Evolutionary conservation across 2,113 vertebrate species (phyloP), one percentile per base, ranked within the genome.

Genomic region (Mustelus asterias): DNA sequence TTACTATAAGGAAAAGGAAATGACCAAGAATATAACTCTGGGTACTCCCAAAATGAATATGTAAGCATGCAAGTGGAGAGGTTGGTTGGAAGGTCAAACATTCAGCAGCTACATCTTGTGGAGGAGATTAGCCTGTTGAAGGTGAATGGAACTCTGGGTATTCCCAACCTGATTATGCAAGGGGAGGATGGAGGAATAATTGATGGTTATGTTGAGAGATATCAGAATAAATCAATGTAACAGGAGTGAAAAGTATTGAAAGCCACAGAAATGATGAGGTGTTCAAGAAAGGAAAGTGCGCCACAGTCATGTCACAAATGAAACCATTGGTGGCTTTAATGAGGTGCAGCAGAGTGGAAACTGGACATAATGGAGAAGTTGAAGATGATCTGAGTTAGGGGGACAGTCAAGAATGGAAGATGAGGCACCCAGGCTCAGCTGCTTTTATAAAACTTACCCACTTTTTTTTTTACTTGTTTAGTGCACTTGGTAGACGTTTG

Each of bases 401-500:
- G 11, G 20, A 48, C 76, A 96, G 29, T 67, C 29, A 78, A 76
- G 63, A 58, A 95, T 85, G 37, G 63, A 69, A 95, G 48, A 60
- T 18, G 26, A 88, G 4, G 48, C 26, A 90, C 3, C 88, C 24
- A 60, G 88, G 88, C 13, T 90, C 54, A 90, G 26, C 13, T 93
- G 89, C 60, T 95, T 95, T 76, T 29, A 95, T 72, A 37, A 95
- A 95, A 95, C 94, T 72, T 3, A 22, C 58, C 48, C 85, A 44
- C 0, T 89, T 94, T 97, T 20, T 96, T 26, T 97, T 96, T 67
- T 78, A 96, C 96, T n/a, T 96, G 7, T 96, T 18, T 96, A 99
- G 99, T 99, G 97, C 99, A 99, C 97, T 97, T 99, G 97, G 98
- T 99, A 96, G 99, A 99, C 97, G 99, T 99, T 96, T 99, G 99